A percentile compares a stretch with the other conserved stretches of the same genome.
These are phyloP conservation scores for Melanostoma mellinum DNA, from an alignment of 2,888 invertebrate species.

Conservation along the genomic window DNA sequence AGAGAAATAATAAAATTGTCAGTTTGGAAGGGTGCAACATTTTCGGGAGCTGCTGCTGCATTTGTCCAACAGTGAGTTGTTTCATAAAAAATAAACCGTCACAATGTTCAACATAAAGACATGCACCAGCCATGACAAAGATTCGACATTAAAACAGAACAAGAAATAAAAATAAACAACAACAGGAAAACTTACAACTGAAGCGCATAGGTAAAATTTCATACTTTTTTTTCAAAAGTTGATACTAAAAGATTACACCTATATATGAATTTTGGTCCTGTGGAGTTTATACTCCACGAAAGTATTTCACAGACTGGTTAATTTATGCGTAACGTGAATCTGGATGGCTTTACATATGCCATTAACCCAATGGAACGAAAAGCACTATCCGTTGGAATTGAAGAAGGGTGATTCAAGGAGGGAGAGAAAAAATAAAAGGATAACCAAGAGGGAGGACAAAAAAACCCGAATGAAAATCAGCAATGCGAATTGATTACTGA, in stretches of 20 bases:
- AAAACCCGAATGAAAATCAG: slow-evolving; percentile 25
- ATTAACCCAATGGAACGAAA: slow-evolving; percentile 51
- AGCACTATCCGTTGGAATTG: slow-evolving; percentile 3
- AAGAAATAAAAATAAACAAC: slow-evolving; percentile 5
- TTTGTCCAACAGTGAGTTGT: slow-evolving; percentile 40
- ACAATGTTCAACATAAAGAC: slow-evolving; percentile 20
- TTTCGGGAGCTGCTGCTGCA: slow-evolving; percentile 24
- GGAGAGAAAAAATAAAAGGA: slow-evolving; percentile 22
- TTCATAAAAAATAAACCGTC: slow-evolving; percentile 55
- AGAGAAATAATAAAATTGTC: slow-evolving; percentile 64
- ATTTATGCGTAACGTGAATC: slow-evolving; percentile 48
- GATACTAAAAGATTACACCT: not conserved
- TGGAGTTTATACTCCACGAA: slow-evolving; percentile 5
- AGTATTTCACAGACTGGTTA: slow-evolving; percentile 29
- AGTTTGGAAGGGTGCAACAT: slow-evolving; percentile 50
- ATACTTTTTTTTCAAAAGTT: not conserved
- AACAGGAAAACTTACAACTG: not conserved
- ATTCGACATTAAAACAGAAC: not conserved
- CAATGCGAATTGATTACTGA: slow-evolving; percentile 62
- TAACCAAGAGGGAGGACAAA: not conserved
- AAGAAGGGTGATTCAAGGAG: slow-evolving; percentile 6
- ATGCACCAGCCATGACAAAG: slow-evolving; percentile 1
- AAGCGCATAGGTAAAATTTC: not conserved
- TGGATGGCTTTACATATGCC: slow-evolving; percentile 55
- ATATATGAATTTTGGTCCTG: not conserved